phyloP scores from a whole-genome alignment of 2,888 invertebrate genomes.

The Ganaspis brasiliensis region DNA sequence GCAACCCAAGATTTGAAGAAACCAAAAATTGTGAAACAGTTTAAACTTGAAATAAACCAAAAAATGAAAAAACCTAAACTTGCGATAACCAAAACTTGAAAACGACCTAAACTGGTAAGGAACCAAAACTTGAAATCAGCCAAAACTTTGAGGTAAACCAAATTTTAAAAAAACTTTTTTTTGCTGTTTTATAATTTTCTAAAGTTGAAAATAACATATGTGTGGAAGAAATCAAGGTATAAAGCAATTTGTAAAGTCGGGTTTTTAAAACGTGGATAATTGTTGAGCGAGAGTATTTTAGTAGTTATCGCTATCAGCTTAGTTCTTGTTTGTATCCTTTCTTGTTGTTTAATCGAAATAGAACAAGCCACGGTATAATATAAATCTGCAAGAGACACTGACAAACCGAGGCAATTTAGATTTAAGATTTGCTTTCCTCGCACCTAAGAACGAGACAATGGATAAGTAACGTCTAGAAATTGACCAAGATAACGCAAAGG shows the following conservation, averaged over 20 bases:
- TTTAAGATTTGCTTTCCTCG: conserved; percentile 75
- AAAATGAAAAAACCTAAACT: no score
- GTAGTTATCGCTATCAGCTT: conserved; percentile 29
- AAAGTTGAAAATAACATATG: no score
- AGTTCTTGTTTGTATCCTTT: conserved; percentile 47
- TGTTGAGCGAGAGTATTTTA: conserved; percentile 15
- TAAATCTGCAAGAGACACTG: conserved; percentile 63
- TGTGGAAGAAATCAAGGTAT: no score
- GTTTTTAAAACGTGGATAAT: not conserved
- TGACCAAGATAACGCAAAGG: conserved; percentile 71
- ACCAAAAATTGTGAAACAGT: not conserved
- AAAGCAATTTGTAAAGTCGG: no score
- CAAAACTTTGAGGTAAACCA: no score
- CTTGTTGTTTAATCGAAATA: no score
- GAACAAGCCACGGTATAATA: not conserved
- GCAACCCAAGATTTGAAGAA: not conserved
- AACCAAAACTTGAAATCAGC: no score
- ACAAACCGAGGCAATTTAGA: conserved; percentile 79
- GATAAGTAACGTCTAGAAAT: conserved; percentile 73
- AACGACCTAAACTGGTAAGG: no score
- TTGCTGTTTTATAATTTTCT: no score
- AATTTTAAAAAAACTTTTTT: no score
- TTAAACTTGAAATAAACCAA: no score
- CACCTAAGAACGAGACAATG: conserved; percentile 72
- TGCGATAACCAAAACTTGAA: no score